Evolutionary conservation across 2,888 invertebrate genomes (phyloP).

Genomic region (Lepeophtheirus nordmannii): DNA sequence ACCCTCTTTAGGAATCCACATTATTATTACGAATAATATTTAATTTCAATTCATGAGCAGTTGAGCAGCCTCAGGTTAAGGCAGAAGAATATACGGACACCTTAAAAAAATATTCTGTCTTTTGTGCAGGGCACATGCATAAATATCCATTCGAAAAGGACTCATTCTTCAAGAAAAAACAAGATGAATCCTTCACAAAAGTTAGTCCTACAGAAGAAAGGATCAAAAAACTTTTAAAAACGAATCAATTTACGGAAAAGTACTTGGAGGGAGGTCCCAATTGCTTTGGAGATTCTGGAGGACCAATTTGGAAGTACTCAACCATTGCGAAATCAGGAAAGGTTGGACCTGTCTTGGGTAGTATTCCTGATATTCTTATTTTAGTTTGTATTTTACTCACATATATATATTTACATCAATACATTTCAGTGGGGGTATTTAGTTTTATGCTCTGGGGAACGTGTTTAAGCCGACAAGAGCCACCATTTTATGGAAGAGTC

Average conservation of each 20-base stretch:
- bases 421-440: slow-evolving; percentile 10
- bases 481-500: slow-evolving; percentile 3
- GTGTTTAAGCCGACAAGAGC: slow-evolving; percentile 10
- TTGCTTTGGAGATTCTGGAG: slow-evolving; percentile 22
- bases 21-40: too few relatives aligned
- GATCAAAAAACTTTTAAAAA: neutral
- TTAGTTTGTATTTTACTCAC: too few relatives aligned
- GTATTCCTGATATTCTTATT: neutral
- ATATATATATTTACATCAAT: too few relatives aligned
- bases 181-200: neutral
- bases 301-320: slow-evolving; percentile 8
- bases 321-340: neutral
- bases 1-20: neutral
- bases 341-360: neutral
- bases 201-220: neutral
- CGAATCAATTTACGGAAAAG: neutral
- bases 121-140: neutral
- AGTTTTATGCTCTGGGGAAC: slow-evolving; percentile 22
- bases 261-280: slow-evolving; percentile 3
- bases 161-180: neutral
- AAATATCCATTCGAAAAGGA: neutral
- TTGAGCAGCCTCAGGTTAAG: neutral
- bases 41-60: neutral
- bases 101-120: neutral
- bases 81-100: neutral